phyloP scores from a whole-genome alignment of 2,888 invertebrate genomes.

The Pseudanteris insignis region DNA sequence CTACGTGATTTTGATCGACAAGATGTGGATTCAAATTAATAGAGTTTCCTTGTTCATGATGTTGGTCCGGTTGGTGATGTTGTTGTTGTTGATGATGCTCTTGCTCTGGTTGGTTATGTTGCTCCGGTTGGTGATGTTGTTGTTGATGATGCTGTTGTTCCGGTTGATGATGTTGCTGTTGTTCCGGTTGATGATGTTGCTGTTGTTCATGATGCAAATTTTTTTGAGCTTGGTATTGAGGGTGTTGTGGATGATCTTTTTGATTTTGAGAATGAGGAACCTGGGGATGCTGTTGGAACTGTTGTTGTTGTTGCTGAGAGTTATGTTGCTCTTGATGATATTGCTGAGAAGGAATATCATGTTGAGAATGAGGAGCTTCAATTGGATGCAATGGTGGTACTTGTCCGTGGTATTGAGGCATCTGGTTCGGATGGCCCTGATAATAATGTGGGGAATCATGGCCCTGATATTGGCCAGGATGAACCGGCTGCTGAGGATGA shows the following conservation, averaged over 20 bases:
- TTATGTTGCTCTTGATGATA: background rate
- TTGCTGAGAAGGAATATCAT: conserved; percentile 34
- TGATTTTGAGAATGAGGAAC: conserved; percentile 44
- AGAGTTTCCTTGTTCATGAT: conserved; percentile 3
- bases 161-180: conserved; percentile 17
- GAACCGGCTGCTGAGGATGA: conserved; percentile 46
- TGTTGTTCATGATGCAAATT: conserved; percentile 1
- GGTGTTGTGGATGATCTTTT: conserved; percentile 22
- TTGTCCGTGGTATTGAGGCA: conserved; percentile 46
- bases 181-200: conserved; percentile 33
- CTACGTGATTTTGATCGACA: conserved; percentile 36
- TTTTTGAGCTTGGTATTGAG: too few relatives aligned
- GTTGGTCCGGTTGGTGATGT: conserved; percentile 41
- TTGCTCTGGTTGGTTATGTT: conserved; percentile 2
- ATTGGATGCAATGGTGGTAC: conserved; percentile 41
- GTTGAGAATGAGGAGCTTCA: conserved; percentile 48
- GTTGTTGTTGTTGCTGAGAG: conserved; percentile 26
- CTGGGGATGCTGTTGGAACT: conserved; percentile 43
- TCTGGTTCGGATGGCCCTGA: conserved; percentile 45
- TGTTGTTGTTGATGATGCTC: conserved; percentile 33
- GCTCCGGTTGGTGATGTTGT: conserved; percentile 18
- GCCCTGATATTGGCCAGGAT: conserved; percentile 39
- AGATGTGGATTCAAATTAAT: conserved; percentile 30
- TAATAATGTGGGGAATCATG: conserved; percentile 47
- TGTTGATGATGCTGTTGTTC: conserved; percentile 43